Conservation (phyloP, 2,797 vertebrate genomes). For the Sebastes iracundus region DNA sequence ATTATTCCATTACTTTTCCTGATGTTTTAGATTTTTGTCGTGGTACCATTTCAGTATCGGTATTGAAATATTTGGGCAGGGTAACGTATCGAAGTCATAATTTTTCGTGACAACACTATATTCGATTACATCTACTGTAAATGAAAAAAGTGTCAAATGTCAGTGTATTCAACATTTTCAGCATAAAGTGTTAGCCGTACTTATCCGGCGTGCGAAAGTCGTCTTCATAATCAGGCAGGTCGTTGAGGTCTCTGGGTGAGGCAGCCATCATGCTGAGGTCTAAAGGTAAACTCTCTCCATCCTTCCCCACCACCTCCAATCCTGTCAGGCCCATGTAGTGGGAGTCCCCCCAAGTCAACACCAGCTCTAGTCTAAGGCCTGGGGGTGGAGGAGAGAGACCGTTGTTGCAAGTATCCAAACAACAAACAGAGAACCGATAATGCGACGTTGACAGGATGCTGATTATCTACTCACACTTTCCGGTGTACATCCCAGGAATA, state of each 20-base stretch:
- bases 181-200: conserved; percentile 66
- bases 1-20: too few relatives aligned
- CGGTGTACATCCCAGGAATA: conserved; percentile 86
- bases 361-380: conserved; percentile 91
- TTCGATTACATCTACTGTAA: background rate
- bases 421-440: background rate
- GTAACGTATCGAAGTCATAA: too few relatives aligned
- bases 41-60: too few relatives aligned
- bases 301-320: conserved; percentile 90
- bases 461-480: conserved; percentile 86
- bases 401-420: background rate
- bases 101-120: too few relatives aligned
- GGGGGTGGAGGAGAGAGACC: background rate
- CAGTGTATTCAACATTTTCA: background rate
- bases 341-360: conserved; percentile 91
- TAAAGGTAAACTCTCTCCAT: conserved; percentile 88
- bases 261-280: conserved; percentile 86
- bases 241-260: conserved; percentile 89
- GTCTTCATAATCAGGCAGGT: conserved; percentile 87
- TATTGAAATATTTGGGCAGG: too few relatives aligned
- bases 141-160: background rate
- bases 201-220: conserved; percentile 93
- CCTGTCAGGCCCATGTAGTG: conserved; percentile 94
- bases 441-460: background rate
- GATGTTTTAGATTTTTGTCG: too few relatives aligned